Evolutionary conservation across 2,888 invertebrate species (phyloP), one percentile per base, ranked within the genome.

Genomic region (Nemotelus nigrinus): DNA sequence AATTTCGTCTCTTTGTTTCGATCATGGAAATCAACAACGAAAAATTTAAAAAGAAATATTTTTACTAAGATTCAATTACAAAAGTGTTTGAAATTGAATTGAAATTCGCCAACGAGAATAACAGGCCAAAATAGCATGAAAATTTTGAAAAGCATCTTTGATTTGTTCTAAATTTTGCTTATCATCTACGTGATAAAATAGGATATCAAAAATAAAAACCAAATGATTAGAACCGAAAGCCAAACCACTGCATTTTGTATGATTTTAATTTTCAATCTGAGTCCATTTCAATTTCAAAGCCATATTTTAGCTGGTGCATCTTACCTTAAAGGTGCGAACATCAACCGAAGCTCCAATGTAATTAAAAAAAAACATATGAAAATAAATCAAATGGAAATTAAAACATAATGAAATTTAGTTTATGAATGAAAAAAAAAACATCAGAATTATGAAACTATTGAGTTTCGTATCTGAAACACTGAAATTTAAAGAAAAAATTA

Each of bases 271-370:
- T 50, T 8, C 55, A 55, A 53, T 71, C 4, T 25, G 47, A 53
- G 10, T 74, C 48, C 60, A 74, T 48, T 76, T 76, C 65, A 65
- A 65, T 65, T 75, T 74, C 74, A 74, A 74, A 74, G 74, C 60
- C 74, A 74, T 48, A 45, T 77, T 76, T 77, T 78, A 80, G 79
- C 79, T 78, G 76, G 80, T 81, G 80, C 80, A 81, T 81, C 81
- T 81, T 81, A 81, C 81, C 81, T 81, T 80, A 78, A 71, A 77
- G 78, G 80, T 78, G 80, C 80, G 77, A 76, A 80, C 79, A 80
- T 80, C 81, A 81, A 80, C 79, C 79, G 81, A 81, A 81, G 81
- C 81, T 80, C 77, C 77, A 80, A 79, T 78, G 75, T 77, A 78
- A 77, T n/a, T 50, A 77, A 57, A 67, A 68, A 77, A 77, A 70